Conservation (phyloP, 2,113 vertebrate species). For the Centrocercus urophasianus region DNA sequence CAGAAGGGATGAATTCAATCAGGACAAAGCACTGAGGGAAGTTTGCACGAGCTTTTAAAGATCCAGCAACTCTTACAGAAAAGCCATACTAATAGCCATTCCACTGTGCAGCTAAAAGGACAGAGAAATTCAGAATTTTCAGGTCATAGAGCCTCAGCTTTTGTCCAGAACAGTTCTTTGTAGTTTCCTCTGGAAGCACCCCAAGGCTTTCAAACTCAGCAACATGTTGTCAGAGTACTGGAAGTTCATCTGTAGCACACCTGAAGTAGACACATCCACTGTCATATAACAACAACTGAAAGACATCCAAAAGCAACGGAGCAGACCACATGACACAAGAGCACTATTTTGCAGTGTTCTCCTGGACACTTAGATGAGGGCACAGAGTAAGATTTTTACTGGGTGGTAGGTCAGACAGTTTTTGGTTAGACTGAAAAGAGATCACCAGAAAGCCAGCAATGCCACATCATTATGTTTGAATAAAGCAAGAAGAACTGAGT, state of each 20-base stretch:
- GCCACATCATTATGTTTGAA: neutral
- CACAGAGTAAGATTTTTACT: accelerated
- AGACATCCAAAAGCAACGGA: neutral
- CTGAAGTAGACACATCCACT: neutral
- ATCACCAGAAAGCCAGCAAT: neutral
- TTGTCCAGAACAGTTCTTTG: neutral
- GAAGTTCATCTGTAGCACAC: neutral
- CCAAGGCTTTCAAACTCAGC: neutral
- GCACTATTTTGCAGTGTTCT: neutral
- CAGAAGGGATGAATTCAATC: neutral
- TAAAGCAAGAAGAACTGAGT: no score
- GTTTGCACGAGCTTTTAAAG: neutral
- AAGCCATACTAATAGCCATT: neutral
- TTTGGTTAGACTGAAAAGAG: neutral
- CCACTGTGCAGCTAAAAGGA: neutral
- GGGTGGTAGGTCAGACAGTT: neutral
- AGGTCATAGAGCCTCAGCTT: neutral
- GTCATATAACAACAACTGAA: neutral
- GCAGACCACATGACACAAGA: neutral
- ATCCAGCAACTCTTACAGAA: neutral
- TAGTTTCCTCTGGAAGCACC: neutral
- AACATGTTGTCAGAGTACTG: neutral
- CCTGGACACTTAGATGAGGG: neutral
- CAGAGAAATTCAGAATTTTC: neutral
- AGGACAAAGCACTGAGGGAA: neutral